Evolutionary conservation across 2,888 invertebrate genomes (phyloP), one percentile per base, ranked within the genome.

Genomic region (Congeria kusceri): DNA sequence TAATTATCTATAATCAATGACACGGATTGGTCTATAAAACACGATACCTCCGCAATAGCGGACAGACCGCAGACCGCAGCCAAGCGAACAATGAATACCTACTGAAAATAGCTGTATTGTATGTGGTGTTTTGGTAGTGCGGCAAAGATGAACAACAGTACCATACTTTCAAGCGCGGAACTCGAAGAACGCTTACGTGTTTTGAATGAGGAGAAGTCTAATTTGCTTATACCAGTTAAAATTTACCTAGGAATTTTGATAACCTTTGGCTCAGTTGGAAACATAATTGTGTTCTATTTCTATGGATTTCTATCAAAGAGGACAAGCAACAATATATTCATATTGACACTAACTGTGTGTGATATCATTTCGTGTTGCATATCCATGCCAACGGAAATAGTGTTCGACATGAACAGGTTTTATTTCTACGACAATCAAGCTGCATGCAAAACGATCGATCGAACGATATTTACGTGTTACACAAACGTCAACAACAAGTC

Each of bases 271-370:
- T 27, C 29, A 58, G 15, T 58, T 9, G 58, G 58, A 11, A 58
- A 58, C 29, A 29, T 58, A 2, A 58, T 58, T 23, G 58, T 58
- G 58, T 58, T 27, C 29, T 58, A 58, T 58, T 58, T 58, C 23
- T 58, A 58, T 27, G 29, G 27, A 18, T 58, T 58, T 58, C 27
- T 5, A 4, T 28, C 25, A 27, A 58, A 58, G 25, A 29, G 18
- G 18, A 58, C 58, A 3, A 25, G 28, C 27, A 58, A 58, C 58
- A 58, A 5, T 20, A 28, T 58, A 7, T 58, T 58, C 27, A 58
- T 58, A 28, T 27, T 58, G 18, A 25, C 23, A 28, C 58, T 58
- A 5, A 18, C 58, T 18, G 58, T 58, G 58, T 58, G 27, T 23
- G 58, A 58, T 58, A 18, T 58, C 5, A 11, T 58, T 3, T 58